Conservation (phyloP, 2,113 vertebrate genomes). For the Jacana jacana region DNA sequence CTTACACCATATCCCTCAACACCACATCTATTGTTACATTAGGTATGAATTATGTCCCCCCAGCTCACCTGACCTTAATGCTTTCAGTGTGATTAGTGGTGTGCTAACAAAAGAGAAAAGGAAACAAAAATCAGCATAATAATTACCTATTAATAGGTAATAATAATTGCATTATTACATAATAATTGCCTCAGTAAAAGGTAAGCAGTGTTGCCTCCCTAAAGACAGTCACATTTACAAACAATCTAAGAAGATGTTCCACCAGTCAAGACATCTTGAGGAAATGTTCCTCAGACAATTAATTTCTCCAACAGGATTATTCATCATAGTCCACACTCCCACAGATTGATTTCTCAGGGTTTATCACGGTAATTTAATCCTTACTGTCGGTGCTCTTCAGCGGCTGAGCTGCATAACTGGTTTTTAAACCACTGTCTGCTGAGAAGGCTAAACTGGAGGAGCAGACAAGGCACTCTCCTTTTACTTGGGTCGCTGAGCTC, state of each 20-base stretch:
- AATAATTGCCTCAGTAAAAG: not conserved
- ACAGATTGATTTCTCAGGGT: not conserved
- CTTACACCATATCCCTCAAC: too few species aligned
- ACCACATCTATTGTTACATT: too few species aligned
- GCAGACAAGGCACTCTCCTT: not conserved
- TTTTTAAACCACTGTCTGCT: not conserved
- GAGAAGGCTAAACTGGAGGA: not conserved
- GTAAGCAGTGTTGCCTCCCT: not conserved
- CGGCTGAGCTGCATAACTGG: not conserved
- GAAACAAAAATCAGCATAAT: too few species aligned
- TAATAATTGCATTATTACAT: not conserved
- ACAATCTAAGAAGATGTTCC: not conserved
- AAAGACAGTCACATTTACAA: not conserved
- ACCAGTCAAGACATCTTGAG: not conserved
- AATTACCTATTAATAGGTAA: not conserved
- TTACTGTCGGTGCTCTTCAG: not conserved
- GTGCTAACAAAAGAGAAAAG: not conserved
- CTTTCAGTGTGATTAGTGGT: not conserved
- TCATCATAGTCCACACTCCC: not conserved
- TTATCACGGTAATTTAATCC: slow-evolving; percentile 15
- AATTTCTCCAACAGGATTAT: not conserved
- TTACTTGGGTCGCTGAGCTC: slow-evolving; percentile 62
- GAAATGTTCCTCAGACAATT: not conserved
- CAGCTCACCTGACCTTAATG: not conserved
- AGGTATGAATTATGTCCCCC: not conserved